Evolutionary conservation across 2,797 vertebrate genomes (phyloP).

Genomic region (Tragelaphus eurycerus): DNA sequence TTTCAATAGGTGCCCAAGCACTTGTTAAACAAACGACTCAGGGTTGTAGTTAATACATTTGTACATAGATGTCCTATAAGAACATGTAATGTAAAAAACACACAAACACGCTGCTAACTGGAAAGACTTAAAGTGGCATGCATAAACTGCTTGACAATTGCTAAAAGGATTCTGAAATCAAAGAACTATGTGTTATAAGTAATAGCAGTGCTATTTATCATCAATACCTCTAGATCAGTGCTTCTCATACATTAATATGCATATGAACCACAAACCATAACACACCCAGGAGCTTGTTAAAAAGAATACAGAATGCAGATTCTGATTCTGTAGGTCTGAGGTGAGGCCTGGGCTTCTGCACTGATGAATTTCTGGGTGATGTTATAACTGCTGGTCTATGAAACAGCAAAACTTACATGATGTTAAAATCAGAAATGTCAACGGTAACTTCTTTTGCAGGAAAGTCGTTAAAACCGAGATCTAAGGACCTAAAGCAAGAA

Average conservation of each 20-base stretch:
- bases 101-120: neutral
- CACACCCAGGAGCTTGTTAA: neutral
- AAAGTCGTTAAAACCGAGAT: neutral
- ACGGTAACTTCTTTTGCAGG: neutral
- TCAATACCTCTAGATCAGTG: neutral
- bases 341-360: neutral
- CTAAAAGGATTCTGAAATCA: neutral
- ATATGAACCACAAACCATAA: neutral
- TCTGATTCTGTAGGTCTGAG: neutral
- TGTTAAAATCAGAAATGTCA: neutral
- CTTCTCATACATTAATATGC: neutral
- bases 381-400: neutral
- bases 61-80: neutral
- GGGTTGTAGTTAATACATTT: neutral
- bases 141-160: neutral
- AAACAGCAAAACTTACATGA: neutral
- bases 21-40: neutral
- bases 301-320: neutral
- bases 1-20: neutral
- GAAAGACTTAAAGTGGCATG: neutral
- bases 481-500: neutral
- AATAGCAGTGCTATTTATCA: neutral
- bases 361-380: neutral
- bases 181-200: neutral
- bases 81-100: neutral